Conservation (phyloP, 2,888 invertebrate genomes). For the Limnephilus lunatus region DNA sequence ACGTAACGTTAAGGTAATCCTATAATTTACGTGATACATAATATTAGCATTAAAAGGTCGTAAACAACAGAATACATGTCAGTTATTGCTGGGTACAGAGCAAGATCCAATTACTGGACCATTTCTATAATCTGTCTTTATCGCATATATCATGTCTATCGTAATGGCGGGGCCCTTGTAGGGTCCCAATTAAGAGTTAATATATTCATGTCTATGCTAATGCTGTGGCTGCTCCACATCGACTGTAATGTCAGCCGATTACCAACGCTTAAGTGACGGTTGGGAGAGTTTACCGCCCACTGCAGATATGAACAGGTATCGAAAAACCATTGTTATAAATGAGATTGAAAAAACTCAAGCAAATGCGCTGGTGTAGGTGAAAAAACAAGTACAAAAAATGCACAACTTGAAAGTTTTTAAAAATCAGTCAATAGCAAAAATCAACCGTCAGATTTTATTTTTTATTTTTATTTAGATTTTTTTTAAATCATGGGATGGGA, state of each 20-base stretch:
- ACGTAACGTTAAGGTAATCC: background rate
- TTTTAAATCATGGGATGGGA: no score
- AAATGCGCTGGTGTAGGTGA: no score
- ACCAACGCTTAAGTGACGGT: background rate
- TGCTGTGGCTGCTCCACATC: background rate
- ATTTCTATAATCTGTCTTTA: background rate
- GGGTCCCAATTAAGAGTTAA: slow-evolving; percentile 35
- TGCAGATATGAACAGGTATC: background rate
- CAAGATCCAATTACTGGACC: background rate
- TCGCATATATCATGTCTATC: background rate
- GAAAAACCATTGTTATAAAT: background rate
- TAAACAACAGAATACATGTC: background rate
- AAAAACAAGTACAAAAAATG: background rate
- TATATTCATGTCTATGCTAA: slow-evolving; percentile 41
- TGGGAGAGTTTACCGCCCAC: background rate
- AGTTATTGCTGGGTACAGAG: background rate
- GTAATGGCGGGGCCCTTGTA: background rate
- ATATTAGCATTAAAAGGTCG: background rate
- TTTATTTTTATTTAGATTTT: no score
- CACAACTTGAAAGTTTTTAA: background rate
- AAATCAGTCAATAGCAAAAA: no score
- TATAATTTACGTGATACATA: background rate
- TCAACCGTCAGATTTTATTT: no score
- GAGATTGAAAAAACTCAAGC: background rate
- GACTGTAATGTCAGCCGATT: background rate